Evolutionary conservation across 2,113 vertebrate genomes (phyloP).

Genomic region (Falcunculus frontatus): DNA sequence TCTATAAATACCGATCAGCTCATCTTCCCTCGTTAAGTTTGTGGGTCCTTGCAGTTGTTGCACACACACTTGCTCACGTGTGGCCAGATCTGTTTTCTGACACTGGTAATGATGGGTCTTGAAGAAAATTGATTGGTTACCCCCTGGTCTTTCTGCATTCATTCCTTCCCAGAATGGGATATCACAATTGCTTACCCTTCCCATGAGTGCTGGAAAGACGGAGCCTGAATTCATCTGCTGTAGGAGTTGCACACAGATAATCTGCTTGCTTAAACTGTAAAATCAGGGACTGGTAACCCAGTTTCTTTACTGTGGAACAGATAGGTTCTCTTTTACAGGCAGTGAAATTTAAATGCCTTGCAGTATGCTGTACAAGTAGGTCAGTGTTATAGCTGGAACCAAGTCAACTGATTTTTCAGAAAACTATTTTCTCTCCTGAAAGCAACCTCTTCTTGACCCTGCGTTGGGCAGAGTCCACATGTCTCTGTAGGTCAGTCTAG

Average conservation of each 20-base stretch:
- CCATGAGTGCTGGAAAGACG: not conserved
- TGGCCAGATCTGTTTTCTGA: not conserved
- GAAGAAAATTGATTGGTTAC: not conserved
- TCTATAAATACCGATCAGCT: not conserved
- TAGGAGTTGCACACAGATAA: not conserved
- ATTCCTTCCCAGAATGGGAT: not conserved
- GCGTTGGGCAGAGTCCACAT: not conserved
- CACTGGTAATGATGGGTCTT: not conserved
- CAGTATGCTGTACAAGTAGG: not conserved
- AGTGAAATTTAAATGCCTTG: not conserved
- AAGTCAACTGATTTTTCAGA: not conserved
- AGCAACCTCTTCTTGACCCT: not conserved
- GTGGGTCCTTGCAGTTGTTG: not conserved
- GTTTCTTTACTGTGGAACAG: not conserved
- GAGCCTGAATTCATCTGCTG: not conserved
- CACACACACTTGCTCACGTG: rapidly evolving
- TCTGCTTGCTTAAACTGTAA: not conserved
- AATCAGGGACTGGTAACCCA: not conserved
- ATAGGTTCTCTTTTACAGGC: not conserved
- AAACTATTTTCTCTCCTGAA: not conserved
- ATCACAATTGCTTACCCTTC: not conserved
- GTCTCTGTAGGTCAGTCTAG: not conserved
- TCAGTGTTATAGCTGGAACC: conserved; percentile 30
- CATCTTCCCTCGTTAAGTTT: not conserved
- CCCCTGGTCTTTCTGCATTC: not conserved